Evolutionary conservation across 1,140 invertebrate species (phyloP).

Genomic region (Drosophila repleta): DNA sequence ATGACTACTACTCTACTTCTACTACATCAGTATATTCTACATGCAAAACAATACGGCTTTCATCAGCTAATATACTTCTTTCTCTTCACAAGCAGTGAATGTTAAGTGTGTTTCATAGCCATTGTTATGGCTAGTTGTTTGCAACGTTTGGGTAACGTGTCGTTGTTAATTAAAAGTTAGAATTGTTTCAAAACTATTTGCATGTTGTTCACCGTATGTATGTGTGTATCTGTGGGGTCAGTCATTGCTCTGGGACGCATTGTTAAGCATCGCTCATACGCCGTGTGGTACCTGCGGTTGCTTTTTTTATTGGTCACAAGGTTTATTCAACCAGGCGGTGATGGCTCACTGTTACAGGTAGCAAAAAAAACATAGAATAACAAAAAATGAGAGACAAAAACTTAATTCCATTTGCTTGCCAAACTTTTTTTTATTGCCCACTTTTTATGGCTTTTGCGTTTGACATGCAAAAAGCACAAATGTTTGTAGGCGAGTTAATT

Average conservation of each 20-base stretch:
- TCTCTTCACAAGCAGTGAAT: background rate
- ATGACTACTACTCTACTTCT: too few species aligned
- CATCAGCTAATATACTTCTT: background rate
- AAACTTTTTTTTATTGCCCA: conserved; percentile 32
- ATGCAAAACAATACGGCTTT: too few species aligned
- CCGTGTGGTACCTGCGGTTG: background rate
- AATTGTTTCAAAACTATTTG: conserved; percentile 34
- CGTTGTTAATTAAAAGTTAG: conserved; percentile 56
- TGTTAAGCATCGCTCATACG: conserved; percentile 16
- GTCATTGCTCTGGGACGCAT: conserved; percentile 32
- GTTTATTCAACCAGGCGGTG: conserved; percentile 16
- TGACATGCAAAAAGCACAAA: conserved; percentile 57
- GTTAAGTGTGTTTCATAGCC: conserved; percentile 1
- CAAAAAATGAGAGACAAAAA: conserved; percentile 3
- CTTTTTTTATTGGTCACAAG: background rate
- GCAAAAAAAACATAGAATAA: background rate
- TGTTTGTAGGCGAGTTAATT: conserved; percentile 35
- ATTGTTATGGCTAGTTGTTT: conserved; percentile 1
- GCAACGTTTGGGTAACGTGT: conserved; percentile 43
- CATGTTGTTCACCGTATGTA: conserved; percentile 4
- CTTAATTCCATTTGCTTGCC: conserved; percentile 44
- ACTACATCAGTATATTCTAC: too few species aligned
- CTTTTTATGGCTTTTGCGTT: conserved; percentile 48
- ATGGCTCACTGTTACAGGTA: conserved; percentile 25
- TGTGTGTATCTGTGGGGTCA: conserved; percentile 8